phyloP scores from a whole-genome alignment of 2,888 invertebrate genomes.

The Electrophaes corylata region DNA sequence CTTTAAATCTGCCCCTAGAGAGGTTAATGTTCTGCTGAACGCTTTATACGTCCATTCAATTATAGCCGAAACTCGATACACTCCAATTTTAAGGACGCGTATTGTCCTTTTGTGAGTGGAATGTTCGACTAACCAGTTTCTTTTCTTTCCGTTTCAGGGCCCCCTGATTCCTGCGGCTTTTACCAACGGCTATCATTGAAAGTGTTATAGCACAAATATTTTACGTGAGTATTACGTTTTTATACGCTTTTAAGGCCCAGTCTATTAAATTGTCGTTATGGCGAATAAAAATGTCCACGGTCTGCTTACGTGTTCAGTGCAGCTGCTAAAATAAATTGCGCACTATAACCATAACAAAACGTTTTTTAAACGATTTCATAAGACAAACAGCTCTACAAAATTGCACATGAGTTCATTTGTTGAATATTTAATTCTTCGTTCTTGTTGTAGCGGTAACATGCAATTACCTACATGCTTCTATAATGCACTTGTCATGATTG shows the following conservation, averaged over 20 bases:
- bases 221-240: slow-evolving; percentile 79
- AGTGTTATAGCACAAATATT: slow-evolving; percentile 84
- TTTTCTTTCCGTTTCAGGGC: slow-evolving; percentile 88
- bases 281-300: slow-evolving; percentile 60
- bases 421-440: slow-evolving; percentile 17
- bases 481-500: slow-evolving; percentile 26
- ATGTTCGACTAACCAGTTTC: slow-evolving; percentile 34
- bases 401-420: slow-evolving; percentile 35
- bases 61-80: slow-evolving; percentile 57
- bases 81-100: slow-evolving; percentile 46
- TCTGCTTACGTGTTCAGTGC: slow-evolving; percentile 54
- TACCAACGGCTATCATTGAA: slow-evolving; percentile 99
- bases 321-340: slow-evolving; percentile 57
- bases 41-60: slow-evolving; percentile 75
- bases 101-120: slow-evolving; percentile 31
- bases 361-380: slow-evolving; percentile 57
- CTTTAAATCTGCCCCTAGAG: slow-evolving; percentile 79
- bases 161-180: slow-evolving; percentile 99
- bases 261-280: slow-evolving; percentile 73
- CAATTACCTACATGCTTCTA: slow-evolving; percentile 11
- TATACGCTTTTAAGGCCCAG: slow-evolving; percentile 55
- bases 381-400: slow-evolving; percentile 41
- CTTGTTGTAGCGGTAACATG: slow-evolving; percentile 25
- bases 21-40: slow-evolving; percentile 74
- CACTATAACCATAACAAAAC: slow-evolving; percentile 56